phyloP scores from a whole-genome alignment of 2,888 invertebrate genomes.

The Andrena flavipes region DNA sequence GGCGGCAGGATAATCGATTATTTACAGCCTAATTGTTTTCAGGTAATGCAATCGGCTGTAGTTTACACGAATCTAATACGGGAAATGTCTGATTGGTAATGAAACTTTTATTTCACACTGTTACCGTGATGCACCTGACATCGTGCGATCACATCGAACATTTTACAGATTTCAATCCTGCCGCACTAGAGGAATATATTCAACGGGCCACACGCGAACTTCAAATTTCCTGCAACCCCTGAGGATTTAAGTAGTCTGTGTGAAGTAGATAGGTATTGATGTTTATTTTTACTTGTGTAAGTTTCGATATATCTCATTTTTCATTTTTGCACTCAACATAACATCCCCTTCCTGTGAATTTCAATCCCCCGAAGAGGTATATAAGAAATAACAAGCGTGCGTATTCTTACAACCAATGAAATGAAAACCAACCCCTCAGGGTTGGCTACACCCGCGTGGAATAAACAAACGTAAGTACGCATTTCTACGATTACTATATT shows the following conservation, averaged over 20 bases:
- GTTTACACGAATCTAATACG: constrained; percentile 14
- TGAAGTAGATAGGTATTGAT: too few relatives aligned
- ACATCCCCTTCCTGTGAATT: background rate
- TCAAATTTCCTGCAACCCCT: too few relatives aligned
- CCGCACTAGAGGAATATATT: background rate
- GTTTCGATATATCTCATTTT: background rate
- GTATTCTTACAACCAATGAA: too few relatives aligned
- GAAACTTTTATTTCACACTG: background rate
- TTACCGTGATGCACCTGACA: too few relatives aligned
- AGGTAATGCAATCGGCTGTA: background rate
- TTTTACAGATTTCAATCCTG: background rate
- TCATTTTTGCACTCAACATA: too few relatives aligned
- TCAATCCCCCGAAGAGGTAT: background rate
- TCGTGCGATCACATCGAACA: background rate
- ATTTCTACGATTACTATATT: too few relatives aligned
- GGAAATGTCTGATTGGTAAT: background rate
- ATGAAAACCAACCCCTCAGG: too few relatives aligned
- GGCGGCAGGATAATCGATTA: background rate
- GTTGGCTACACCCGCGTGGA: too few relatives aligned
- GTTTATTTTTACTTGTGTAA: background rate
- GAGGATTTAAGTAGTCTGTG: background rate
- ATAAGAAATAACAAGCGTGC: background rate
- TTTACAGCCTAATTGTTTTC: background rate
- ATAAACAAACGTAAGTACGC: too few relatives aligned
- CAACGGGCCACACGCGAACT: background rate